Conservation (phyloP, 2,113 vertebrate species). For the Hemibagrus wyckioides region DNA sequence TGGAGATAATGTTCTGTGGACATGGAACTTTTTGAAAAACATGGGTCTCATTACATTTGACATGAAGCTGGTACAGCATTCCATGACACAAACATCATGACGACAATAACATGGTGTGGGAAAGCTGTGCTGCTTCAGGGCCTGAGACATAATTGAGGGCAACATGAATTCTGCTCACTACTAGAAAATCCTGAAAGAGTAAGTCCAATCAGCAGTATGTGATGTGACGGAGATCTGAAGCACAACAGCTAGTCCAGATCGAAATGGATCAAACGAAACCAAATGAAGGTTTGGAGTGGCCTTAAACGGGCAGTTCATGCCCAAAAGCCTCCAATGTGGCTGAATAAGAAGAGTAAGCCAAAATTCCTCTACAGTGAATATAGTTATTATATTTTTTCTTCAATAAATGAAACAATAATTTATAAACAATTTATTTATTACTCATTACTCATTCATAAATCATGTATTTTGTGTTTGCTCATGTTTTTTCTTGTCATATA, state of each 20-base stretch:
- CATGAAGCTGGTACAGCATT: not conserved
- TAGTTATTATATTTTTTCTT: not conserved
- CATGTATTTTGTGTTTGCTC: not conserved
- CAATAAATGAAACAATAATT: not conserved
- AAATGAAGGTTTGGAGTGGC: not conserved
- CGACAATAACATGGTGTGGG: not conserved
- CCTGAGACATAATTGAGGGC: not conserved
- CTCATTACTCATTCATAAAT: too few relatives aligned
- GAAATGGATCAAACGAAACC: not conserved
- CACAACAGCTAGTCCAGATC: not conserved
- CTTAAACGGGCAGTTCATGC: not conserved
- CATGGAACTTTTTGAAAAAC: not conserved
- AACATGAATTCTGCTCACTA: not conserved
- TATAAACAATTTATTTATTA: not conserved
- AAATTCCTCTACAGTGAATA: not conserved
- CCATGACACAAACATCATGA: not conserved
- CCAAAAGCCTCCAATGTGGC: not conserved
- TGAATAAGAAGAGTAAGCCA: not conserved
- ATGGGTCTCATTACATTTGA: not conserved
- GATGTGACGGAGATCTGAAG: not conserved
- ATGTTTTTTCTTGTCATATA: not conserved
- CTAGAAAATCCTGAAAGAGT: not conserved
- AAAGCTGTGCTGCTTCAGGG: not conserved
- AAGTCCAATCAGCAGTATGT: not conserved
- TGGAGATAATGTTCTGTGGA: not conserved